phyloP scores from a whole-genome alignment of 2,888 invertebrate species.

The Cephus sareptanus region DNA sequence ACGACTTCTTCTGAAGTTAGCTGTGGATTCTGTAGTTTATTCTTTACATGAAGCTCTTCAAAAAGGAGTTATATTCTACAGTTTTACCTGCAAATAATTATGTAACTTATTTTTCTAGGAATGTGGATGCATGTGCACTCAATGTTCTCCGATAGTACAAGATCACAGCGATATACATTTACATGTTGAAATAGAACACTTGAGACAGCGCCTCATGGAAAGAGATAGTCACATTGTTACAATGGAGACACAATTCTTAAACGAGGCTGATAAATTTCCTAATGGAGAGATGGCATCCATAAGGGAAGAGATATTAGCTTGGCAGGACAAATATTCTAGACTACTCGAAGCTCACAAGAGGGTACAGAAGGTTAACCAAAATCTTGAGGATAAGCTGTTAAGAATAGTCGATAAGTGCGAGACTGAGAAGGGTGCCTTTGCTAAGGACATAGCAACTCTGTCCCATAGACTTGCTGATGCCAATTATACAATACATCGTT shows the following conservation, averaged over 20 bases:
- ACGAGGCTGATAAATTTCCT: conserved; percentile 73
- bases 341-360: conserved; percentile 93
- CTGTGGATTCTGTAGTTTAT: too few relatives aligned
- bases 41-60: too few relatives aligned
- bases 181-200: conserved; percentile 87
- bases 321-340: conserved; percentile 91
- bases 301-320: conserved; percentile 85
- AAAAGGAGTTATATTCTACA: too few relatives aligned
- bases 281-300: conserved; percentile 82
- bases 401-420: conserved; percentile 93
- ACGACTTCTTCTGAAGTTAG: too few relatives aligned
- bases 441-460: conserved; percentile 87
- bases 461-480: conserved; percentile 87
- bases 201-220: conserved; percentile 84
- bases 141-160: conserved; percentile 63
- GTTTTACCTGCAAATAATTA: too few relatives aligned
- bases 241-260: conserved; percentile 87
- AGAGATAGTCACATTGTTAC: conserved; percentile 85
- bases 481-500: conserved; percentile 83
- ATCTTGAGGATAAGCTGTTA: conserved; percentile 91
- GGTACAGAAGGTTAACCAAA: conserved; percentile 94
- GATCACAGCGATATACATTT: conserved; percentile 74
- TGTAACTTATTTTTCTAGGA: conserved; percentile 59
- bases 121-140: conserved; percentile 73
- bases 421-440: conserved; percentile 86